Evolutionary conservation across 1,140 invertebrate species (phyloP).

Genomic region (Myzus persicae): DNA sequence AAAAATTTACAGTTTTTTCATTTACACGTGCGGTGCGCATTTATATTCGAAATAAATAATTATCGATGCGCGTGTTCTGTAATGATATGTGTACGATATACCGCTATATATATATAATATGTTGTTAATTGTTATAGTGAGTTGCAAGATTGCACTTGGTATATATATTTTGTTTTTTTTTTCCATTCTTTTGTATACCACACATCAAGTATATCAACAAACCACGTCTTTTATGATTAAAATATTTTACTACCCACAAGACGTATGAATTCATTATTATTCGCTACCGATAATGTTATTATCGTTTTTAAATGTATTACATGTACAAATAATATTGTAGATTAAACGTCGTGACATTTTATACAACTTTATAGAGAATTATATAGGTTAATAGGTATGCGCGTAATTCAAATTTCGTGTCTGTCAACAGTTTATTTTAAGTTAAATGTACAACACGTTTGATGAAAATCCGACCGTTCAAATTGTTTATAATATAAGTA

Average conservation of each 20-base stretch:
- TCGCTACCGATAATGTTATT: background rate
- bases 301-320: background rate
- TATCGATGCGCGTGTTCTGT: background rate
- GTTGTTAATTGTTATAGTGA: background rate
- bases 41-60: background rate
- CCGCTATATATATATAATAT: too few species aligned
- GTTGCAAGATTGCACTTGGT: background rate
- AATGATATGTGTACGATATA: background rate
- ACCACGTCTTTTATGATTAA: background rate
- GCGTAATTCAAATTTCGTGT: too few species aligned
- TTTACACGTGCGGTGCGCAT: background rate
- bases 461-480: too few species aligned
- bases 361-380: too few species aligned
- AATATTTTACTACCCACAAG: background rate
- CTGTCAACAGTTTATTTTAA: too few species aligned
- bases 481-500: too few species aligned
- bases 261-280: background rate
- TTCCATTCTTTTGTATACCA: too few species aligned
- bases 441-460: too few species aligned
- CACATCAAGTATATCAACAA: background rate
- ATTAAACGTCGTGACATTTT: too few species aligned
- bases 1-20: background rate
- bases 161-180: background rate
- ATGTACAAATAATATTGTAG: background rate
- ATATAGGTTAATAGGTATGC: too few species aligned